Evolutionary conservation across 2,888 invertebrate genomes (phyloP), one percentile per base, ranked within the genome.

Genomic region (Carpatolechia fugitivella): DNA sequence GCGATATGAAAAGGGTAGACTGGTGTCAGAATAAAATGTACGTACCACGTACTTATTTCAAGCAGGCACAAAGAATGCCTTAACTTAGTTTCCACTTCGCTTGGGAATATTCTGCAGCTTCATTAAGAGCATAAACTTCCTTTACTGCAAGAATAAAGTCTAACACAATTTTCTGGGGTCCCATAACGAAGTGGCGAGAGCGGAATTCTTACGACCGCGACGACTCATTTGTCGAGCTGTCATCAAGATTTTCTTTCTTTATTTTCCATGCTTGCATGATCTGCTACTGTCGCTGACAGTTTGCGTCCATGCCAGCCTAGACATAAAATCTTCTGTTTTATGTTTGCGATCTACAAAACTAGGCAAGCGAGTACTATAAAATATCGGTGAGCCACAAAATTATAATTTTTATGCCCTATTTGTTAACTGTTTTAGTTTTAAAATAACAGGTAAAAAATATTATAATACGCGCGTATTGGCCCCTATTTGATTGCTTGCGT

Each of bases 141-240:
- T 36, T 50, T 50, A 13, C 20, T 18, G 31, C 20, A n/a, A 35
- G 33, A 36, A 49, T 18, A 49, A 20, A 49, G 10, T 18, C 24
- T 52, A 52, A 56, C 52, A 59, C 56, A 59, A 55, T 59, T 59
- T 53, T 40, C 31, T 54, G 47, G 20, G 44, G 51, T 8, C 36
- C 40, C 20, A 6, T 49, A 33, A 49, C 30, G 48, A 49, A 49
- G 48, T 49, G 30, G 33, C 18, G 48, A 8, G 20, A 49, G 8
- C 44, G 31, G 31, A 13, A 14, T 47, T 47, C 47, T 47, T 47
- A 31, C 38, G 18, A 16, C n/a, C 33, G 20, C 48, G 48, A n/a
- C 14, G 14, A 24, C 40, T 41, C 29, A 48, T 49, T 33, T 49
- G 48, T 49, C 16, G 31, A 16, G 48, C 20, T 16, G 47, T 47